Conservation (phyloP, 2,113 vertebrate genomes). For the Pandion haliaetus region DNA sequence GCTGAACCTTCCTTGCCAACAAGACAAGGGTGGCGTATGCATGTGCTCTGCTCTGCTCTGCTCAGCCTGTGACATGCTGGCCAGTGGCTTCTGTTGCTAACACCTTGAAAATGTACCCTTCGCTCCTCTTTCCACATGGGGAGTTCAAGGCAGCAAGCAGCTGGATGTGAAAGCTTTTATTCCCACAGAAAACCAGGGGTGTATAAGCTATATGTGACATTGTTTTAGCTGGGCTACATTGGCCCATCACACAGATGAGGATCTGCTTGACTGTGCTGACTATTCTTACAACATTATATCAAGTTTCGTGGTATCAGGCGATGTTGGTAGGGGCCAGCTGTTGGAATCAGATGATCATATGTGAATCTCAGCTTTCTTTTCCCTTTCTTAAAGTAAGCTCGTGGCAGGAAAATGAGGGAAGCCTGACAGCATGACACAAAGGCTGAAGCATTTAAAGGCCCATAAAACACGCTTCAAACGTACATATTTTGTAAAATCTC, state of each 20-base stretch:
- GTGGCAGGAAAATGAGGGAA: not conserved
- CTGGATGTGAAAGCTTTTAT: not conserved
- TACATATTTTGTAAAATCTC: not conserved
- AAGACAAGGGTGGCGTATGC: not conserved
- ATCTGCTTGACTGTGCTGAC: not conserved
- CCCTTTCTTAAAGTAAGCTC: not conserved
- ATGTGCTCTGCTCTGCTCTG: not conserved
- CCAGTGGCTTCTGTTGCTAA: not conserved
- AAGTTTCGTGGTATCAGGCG: not conserved
- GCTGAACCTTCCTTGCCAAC: not conserved
- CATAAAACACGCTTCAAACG: not conserved
- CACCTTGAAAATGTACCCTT: not conserved
- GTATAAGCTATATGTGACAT: not conserved
- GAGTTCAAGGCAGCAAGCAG: not conserved
- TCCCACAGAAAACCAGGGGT: not conserved
- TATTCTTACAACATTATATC: not conserved
- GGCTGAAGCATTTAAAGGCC: not conserved
- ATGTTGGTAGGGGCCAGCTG: not conserved
- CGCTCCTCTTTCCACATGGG: rapidly evolving
- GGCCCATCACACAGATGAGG: not conserved
- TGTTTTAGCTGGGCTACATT: not conserved
- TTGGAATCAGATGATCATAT: not conserved
- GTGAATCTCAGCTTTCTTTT: not conserved
- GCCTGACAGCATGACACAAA: not conserved
- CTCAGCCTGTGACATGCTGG: rapidly evolving